Base-by-base conservation (phyloP, 2,113 vertebrate genomes). In the Psittacus erithacus region DNA sequence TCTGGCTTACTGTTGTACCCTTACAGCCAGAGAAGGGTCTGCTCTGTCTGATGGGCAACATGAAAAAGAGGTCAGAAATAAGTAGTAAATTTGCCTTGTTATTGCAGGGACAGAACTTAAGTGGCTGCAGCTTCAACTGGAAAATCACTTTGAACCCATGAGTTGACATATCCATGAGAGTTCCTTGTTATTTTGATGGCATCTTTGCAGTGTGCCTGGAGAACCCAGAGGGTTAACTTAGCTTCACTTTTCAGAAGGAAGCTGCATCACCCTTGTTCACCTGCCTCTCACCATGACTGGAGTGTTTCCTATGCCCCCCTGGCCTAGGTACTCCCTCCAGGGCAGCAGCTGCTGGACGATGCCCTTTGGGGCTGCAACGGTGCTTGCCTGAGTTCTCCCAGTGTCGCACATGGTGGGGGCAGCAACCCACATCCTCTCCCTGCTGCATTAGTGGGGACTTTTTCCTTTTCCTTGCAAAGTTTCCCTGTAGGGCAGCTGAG, bases 201-300 rank as follows among this genome's bases (percentile, higher is more conserved):
- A 14, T 4, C 53, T 55, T 78, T 64, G 39, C 60, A 64, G 60
- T 0, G 2, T 24, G 39, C 55, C 27, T 33, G 46, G 33, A 62
- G 55, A 86, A 65, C 33, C 29, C 57, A 38, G 63, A 67, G 67
- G 63, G 68, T 86, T 95, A 94, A 88, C 24, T 29, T 18, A 44
- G 44, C 23, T 52, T 38, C 2, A 0, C 29, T 75, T 86, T 84
- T 86, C n/a, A 15, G 27, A 31, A 53, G 52, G 29, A 2, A 12
- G 9, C 41, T 29, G 50, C 69, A 68, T 22, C 14, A 10, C 41
- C 9, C 27, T 18, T 24, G 4, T 67, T 77, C 9, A 2, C 47
- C 16, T 6, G 2, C 31, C 59, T 75, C 38, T 69, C 0, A 0
- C 16, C 7, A 2, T 3, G 9, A 27, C 15, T 9, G 41, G 4